Evolutionary conservation across 2,113 vertebrate genomes (phyloP).

Genomic region (Microcebus griseorufus): DNA sequence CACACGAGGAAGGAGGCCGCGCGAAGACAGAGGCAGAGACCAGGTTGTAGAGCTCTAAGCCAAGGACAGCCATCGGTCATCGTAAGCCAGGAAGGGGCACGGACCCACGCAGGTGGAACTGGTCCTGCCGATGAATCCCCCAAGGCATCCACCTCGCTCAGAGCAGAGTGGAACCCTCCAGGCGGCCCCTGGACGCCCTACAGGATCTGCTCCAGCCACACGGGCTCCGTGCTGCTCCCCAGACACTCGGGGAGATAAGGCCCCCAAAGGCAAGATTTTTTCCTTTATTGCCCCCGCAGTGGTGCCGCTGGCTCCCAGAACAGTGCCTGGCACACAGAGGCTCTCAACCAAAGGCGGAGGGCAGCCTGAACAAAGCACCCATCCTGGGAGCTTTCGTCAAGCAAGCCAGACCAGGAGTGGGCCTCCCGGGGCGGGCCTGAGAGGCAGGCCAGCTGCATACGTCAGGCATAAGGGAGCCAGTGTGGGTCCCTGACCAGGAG

Average conservation of each 20-base stretch:
- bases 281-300: fast-evolving
- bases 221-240: neutral
- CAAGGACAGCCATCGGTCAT: neutral
- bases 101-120: neutral
- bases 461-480: neutral
- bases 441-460: neutral
- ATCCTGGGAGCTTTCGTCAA: neutral
- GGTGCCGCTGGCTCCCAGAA: neutral
- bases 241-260: neutral
- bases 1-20: no score
- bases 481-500: neutral
- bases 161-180: fast-evolving
- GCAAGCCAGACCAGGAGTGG: neutral
- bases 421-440: neutral
- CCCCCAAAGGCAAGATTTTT: neutral
- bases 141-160: neutral
- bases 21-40: neutral
- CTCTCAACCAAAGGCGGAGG: neutral
- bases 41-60: neutral
- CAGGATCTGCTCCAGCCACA: no score
- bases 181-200: neutral
- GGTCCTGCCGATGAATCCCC: neutral
- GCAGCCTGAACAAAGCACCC: neutral
- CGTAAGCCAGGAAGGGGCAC: neutral
- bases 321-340: neutral